Percentiles rank a stretch among this genome's conserved stretches.
phyloP scores from a whole-genome alignment of 2,797 vertebrate genomes.

The Mormyrus hasselquistii region DNA sequence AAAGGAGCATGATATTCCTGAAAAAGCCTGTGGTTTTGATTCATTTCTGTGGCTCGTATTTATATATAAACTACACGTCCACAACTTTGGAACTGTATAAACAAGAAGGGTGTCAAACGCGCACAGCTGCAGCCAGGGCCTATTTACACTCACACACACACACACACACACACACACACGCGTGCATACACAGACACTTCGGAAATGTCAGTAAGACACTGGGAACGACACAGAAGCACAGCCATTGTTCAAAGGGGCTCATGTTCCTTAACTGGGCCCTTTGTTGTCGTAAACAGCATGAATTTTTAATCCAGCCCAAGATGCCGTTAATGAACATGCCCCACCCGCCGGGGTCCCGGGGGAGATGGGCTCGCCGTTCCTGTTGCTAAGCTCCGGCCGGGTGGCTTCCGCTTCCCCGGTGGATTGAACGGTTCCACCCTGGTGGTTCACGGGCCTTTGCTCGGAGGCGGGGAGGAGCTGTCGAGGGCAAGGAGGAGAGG shows the following conservation, averaged over 20 bases:
- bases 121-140: conserved; percentile 21
- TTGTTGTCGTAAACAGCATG: conserved; percentile 74
- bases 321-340: conserved; percentile 65
- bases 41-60: neutral
- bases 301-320: conserved; percentile 68
- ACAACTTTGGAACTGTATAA: neutral
- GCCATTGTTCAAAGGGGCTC: conserved; percentile 59
- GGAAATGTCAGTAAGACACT: conserved; percentile 36
- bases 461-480: neutral
- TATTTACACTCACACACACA: conserved; percentile 23
- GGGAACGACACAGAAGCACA: conserved; percentile 20
- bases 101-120: neutral
- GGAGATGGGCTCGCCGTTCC: conserved; percentile 55
- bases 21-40: neutral
- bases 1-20: neutral
- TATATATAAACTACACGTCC: neutral
- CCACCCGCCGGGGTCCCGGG: conserved; percentile 52
- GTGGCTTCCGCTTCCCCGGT: conserved; percentile 47
- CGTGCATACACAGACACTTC: neutral
- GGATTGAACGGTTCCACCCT: conserved; percentile 52
- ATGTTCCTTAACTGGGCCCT: conserved; percentile 59
- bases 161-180: neutral
- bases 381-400: conserved; percentile 64
- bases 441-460: conserved; percentile 39
- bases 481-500: neutral